phyloP scores from a whole-genome alignment of 2,797 vertebrate species.

The Rhabdophis nuchalis region DNA sequence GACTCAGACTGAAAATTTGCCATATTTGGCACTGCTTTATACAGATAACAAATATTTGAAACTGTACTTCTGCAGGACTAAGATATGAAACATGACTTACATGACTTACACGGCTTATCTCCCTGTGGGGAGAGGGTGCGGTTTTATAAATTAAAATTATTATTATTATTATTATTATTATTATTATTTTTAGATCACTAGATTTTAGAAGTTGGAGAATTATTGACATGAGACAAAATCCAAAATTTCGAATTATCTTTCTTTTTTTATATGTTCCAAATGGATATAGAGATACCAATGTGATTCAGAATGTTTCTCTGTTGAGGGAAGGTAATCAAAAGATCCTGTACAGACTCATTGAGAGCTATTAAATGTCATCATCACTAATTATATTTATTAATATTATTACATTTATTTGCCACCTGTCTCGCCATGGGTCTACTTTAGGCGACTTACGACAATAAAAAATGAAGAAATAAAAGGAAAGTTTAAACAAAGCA shows the following conservation, averaged over 20 bases:
- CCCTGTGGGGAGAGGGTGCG: too few species aligned
- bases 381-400: background rate
- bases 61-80: background rate
- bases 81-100: background rate
- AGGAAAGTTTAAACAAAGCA: background rate
- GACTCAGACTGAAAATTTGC: background rate
- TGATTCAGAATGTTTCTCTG: background rate
- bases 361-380: background rate
- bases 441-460: background rate
- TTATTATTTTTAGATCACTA: background rate
- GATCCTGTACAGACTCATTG: background rate
- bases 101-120: background rate
- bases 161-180: too few species aligned
- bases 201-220: background rate
- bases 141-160: too few species aligned
- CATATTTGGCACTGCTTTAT: background rate
- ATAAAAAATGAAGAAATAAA: background rate
- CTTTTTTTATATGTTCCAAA: background rate
- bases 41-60: background rate
- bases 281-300: background rate
- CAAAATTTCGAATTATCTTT: background rate
- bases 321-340: background rate
- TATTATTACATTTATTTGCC: background rate
- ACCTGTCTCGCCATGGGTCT: background rate
- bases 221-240: background rate